Base-by-base conservation (phyloP, 2,888 invertebrate species). In the Eupithecia centaureata region DNA sequence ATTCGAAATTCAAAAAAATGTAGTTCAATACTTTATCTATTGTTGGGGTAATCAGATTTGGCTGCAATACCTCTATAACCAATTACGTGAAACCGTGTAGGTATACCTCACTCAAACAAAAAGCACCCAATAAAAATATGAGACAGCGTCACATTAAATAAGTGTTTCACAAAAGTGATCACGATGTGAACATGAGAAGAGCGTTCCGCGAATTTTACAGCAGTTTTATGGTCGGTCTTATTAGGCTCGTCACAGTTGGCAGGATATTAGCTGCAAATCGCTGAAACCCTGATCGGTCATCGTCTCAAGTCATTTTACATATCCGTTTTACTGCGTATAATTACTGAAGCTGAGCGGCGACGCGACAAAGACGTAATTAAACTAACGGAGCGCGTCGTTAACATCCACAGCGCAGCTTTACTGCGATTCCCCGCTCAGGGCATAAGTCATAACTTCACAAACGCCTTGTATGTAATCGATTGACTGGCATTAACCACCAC, bases 331-430 rank as follows among this genome's bases (percentile, higher is more conserved):
- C 84, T 86, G 86, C 85, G 85, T 84, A 85, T 88, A 89, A 90
- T 90, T 89, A 86, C 84, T 86, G 78, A 84, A 88, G 82, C 79
- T 82, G 79, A 78, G 82, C 81, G 82, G 83, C 79, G 82, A 80
- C 80, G 84, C 87, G 89, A 89, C 88, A 86, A 88, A 90, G 83
- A 85, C 80, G 87, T 86, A 91, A 91, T 91, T 91, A 91, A 90
- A 88, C 79, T 91, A 91, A 91, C 91, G 89, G 91, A 80, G 82
- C 81, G 75, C 78, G 81, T 87, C 88, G 87, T 90, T 88, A 90
- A 89, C 83, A 82, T 83, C 78, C 74, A 77, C 83, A 80, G 80
- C 78, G 77, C 81, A 77, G 81, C 80, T 83, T 84, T 79, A 83
- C 82, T 77, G 76, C 76, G 77, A 81, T 83, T 81, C 72, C 77